Conservation (phyloP, 2,113 vertebrate species). For the Oryzias curvinotus region DNA sequence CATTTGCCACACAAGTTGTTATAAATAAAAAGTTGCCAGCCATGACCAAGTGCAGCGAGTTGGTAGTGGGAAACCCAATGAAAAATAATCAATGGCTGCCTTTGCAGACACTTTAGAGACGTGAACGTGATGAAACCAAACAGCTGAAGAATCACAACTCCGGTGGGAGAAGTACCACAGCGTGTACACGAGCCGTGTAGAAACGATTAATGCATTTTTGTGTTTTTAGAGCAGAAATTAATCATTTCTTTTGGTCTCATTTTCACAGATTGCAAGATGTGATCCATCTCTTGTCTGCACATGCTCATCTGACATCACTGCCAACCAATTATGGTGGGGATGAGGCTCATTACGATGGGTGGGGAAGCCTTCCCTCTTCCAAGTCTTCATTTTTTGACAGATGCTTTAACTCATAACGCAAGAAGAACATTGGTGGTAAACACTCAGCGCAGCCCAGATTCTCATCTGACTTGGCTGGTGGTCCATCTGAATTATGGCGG, state of each 20-base stretch:
- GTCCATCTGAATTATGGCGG: conserved; percentile 63
- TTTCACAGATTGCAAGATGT: conserved; percentile 5
- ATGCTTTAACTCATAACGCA: conserved; percentile 64
- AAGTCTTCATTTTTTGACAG: conserved; percentile 53
- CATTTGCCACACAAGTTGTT: conserved; percentile 58
- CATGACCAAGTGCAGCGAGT: conserved; percentile 40
- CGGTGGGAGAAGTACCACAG: conserved; percentile 18
- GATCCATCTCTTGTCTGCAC: conserved; percentile 27
- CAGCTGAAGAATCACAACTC: conserved; percentile 50
- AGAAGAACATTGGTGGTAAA: conserved; percentile 49
- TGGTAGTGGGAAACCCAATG: conserved; percentile 25
- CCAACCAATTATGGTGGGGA: conserved; percentile 58
- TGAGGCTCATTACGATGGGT: conserved; percentile 60
- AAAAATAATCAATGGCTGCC: conserved; percentile 39
- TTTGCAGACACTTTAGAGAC: conserved; percentile 23
- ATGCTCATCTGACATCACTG: conserved; percentile 44
- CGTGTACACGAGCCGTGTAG: conserved; percentile 27
- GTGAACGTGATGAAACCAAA: conserved; percentile 24
- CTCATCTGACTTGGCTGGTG: conserved; percentile 67
- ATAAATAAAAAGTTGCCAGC: conserved; percentile 55
- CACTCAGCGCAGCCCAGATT: conserved; percentile 35
- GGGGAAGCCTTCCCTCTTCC: conserved; percentile 48
- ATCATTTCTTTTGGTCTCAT: conserved; percentile 22
- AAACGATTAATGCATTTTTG: conserved; percentile 24
- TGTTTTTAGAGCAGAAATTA: conserved; percentile 16